phyloP scores from a whole-genome alignment of 2,797 vertebrate genomes.

The Poeciliopsis paucimaculata region DNA sequence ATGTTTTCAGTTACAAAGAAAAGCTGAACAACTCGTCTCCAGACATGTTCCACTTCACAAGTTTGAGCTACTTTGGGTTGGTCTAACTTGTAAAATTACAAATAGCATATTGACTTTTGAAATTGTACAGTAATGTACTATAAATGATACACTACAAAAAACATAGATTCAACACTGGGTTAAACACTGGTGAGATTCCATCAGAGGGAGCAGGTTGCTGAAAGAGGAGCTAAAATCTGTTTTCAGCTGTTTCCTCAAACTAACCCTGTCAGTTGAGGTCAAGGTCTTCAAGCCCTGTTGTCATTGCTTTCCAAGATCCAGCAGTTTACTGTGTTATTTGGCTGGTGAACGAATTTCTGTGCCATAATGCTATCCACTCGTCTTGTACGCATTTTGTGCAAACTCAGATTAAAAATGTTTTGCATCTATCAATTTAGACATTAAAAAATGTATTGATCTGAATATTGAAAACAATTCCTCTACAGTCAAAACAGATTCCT shows the following conservation, averaged over 20 bases:
- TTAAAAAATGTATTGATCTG: not conserved
- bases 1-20: not conserved
- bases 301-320: not conserved
- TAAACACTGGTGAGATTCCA: not conserved
- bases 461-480: not conserved
- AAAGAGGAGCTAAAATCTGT: conserved; percentile 1
- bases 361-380: not conserved
- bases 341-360: not conserved
- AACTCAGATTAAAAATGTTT: not conserved
- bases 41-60: not conserved
- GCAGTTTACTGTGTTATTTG: not conserved
- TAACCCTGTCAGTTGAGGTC: not conserved
- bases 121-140: not conserved
- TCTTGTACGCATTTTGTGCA: not conserved
- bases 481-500: not conserved
- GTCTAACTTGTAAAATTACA: not conserved
- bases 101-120: not conserved
- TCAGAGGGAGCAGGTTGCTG: not conserved
- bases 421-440: not conserved
- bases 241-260: not conserved
- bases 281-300: not conserved
- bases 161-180: not conserved
- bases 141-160: not conserved
- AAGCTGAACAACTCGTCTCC: not conserved
- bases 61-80: not conserved